These are phyloP conservation scores for Brachypodius melanocephalos DNA, from an alignment of 2,113 vertebrate species.

Conservation along the genomic window DNA sequence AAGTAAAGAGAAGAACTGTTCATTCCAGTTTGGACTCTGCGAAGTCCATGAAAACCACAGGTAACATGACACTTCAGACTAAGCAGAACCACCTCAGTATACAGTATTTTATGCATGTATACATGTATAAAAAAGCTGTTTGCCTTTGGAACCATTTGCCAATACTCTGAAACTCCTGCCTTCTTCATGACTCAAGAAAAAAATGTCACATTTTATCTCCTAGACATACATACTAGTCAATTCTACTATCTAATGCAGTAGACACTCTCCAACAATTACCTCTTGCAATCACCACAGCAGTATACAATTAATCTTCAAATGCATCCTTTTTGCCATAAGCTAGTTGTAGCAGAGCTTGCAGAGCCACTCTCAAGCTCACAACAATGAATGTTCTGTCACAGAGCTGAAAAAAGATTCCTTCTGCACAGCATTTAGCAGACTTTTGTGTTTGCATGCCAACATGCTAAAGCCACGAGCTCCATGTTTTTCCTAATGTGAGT, in stretches of 20 bases:
- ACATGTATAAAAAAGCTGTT: neutral
- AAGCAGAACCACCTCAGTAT: neutral
- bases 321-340: neutral
- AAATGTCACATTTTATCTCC: neutral
- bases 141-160: neutral
- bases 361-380: neutral
- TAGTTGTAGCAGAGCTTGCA: neutral
- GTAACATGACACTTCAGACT: neutral
- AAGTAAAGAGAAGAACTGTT: neutral
- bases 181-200: neutral
- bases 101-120: neutral
- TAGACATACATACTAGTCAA: neutral
- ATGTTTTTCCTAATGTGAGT: neutral
- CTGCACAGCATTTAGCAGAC: neutral
- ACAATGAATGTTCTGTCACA: neutral
- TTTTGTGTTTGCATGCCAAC: conserved; percentile 3
- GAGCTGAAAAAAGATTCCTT: neutral
- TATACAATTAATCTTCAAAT: neutral
- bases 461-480: neutral
- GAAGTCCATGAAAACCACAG: neutral
- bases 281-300: neutral
- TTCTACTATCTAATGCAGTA: neutral
- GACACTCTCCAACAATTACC: neutral
- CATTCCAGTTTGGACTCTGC: neutral
- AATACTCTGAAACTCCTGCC: neutral